These are phyloP conservation scores for Pterocles orientalis DNA, from an alignment of 2,113 vertebrate genomes.

Conservation along the genomic window DNA sequence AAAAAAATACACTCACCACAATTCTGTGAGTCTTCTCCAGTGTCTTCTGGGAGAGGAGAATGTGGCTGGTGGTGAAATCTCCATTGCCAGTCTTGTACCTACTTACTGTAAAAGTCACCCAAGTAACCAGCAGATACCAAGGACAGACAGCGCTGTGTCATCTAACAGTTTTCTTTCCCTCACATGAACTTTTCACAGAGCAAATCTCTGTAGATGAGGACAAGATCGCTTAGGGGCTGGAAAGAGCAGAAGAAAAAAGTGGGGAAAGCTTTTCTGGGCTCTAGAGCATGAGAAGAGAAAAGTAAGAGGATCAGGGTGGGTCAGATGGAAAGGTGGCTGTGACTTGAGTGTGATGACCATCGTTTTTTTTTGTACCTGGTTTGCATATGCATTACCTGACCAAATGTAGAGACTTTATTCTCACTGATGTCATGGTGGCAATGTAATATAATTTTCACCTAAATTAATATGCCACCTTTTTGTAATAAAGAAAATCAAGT, in stretches of 20 bases:
- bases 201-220: not conserved
- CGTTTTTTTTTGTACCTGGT: not conserved
- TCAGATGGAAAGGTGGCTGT: not conserved
- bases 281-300: not conserved
- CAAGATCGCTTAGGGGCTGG: not conserved
- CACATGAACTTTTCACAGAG: not conserved
- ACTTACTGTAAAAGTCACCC: not conserved
- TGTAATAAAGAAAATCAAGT: not conserved
- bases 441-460: not conserved
- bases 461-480: not conserved
- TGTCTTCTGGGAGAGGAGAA: not conserved
- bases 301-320: not conserved
- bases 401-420: not conserved
- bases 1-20: not conserved
- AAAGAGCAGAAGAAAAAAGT: not conserved
- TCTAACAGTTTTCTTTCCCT: not conserved
- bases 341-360: not conserved
- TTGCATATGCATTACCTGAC: not conserved
- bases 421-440: not conserved
- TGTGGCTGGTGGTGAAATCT: not conserved
- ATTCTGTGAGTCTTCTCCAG: not conserved
- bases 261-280: not conserved
- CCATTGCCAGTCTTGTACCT: not conserved
- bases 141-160: not conserved
- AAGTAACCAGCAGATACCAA: not conserved